Conservation (phyloP, 1,140 invertebrate species). For the Plutomurus gul region DNA sequence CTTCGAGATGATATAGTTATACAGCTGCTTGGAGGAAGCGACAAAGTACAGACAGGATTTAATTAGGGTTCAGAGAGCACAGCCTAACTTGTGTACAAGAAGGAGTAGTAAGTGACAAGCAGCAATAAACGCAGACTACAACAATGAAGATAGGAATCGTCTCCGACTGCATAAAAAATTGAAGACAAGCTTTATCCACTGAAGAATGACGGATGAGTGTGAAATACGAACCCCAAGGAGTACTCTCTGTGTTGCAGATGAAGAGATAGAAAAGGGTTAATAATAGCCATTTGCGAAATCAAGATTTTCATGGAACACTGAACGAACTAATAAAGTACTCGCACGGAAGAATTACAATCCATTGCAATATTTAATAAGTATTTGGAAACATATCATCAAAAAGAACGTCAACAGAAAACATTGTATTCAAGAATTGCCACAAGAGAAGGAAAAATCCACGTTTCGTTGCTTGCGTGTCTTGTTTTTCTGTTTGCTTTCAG, state of each 20-base stretch:
- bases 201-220: not conserved
- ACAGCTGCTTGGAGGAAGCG: too few relatives aligned
- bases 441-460: too few relatives aligned
- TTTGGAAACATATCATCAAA: not conserved
- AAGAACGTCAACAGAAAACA: not conserved
- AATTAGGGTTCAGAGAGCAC: too few relatives aligned
- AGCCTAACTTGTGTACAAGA: too few relatives aligned
- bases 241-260: not conserved
- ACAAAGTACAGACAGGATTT: too few relatives aligned
- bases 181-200: not conserved
- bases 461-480: too few relatives aligned
- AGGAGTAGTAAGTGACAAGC: too few relatives aligned
- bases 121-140: too few relatives aligned
- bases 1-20: too few relatives aligned
- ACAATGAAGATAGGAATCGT: not conserved
- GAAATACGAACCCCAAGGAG: not conserved
- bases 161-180: too few relatives aligned
- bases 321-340: not conserved
- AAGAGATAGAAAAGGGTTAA: constrained; percentile 3
- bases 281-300: constrained; percentile 26
- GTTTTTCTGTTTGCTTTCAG: too few relatives aligned
- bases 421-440: too few relatives aligned
- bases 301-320: constrained; percentile 17
- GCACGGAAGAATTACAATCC: not conserved
- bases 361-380: not conserved